These are phyloP conservation scores for Hypomecis atomaria DNA, from an alignment of 2,888 invertebrate species.

Conservation along the genomic window DNA sequence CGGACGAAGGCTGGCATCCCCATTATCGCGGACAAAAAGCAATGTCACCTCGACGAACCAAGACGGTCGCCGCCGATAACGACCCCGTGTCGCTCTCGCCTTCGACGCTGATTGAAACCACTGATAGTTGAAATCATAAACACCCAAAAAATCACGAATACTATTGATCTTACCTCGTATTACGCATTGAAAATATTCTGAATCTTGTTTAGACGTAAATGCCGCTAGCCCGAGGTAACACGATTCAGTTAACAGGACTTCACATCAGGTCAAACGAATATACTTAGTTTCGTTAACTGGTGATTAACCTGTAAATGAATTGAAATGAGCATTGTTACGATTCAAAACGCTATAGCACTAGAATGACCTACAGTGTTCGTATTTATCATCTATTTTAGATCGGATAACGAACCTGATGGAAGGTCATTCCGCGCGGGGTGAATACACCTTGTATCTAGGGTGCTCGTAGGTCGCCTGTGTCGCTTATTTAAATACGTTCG, in stretches of 20 bases:
- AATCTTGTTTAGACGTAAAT: conserved; percentile 18
- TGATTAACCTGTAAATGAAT: conserved; percentile 43
- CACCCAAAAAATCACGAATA: conserved; percentile 16
- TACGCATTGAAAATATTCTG: conserved; percentile 12
- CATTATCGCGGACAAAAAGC: conserved; percentile 51
- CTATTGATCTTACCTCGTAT: conserved; percentile 22
- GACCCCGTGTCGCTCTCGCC: conserved; percentile 51
- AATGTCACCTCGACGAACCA: conserved; percentile 61
- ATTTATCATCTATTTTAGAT: conserved; percentile 62
- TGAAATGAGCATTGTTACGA: conserved; percentile 39
- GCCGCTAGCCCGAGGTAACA: conserved; percentile 30
- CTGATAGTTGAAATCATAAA: conserved; percentile 34
- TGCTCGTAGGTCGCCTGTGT: conserved; percentile 57
- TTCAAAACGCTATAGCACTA: conserved; percentile 33
- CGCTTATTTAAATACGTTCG: conserved; percentile 45
- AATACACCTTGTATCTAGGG: conserved; percentile 71
- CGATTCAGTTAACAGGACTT: conserved; percentile 40
- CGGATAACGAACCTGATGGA: conserved; percentile 63
- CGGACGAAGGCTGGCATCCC: conserved; percentile 46
- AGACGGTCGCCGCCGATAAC: conserved; percentile 54
- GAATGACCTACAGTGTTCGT: conserved; percentile 46
- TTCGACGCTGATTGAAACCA: conserved; percentile 41
- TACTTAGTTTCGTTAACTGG: conserved; percentile 34
- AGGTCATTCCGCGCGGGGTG: conserved; percentile 66
- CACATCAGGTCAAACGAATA: conserved; percentile 36